Conservation (phyloP, 1,140 invertebrate genomes). For the Trissolcus basalis region DNA sequence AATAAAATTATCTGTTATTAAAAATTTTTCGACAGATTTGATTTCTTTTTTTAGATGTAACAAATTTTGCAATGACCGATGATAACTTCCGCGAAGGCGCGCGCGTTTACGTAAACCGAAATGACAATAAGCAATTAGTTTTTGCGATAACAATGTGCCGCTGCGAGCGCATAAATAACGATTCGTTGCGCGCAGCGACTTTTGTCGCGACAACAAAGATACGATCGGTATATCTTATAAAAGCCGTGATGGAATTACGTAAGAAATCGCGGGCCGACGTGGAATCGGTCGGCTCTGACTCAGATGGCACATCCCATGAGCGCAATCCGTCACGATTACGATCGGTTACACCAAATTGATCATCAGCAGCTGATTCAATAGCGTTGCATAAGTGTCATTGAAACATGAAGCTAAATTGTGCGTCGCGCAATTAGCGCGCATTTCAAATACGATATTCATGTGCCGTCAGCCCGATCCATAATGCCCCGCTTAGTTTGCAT, state of each 20-base stretch:
- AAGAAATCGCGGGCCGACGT: constrained; percentile 1
- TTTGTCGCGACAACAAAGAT: constrained; percentile 14
- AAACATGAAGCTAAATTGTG: constrained; percentile 22
- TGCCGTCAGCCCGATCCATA: no score
- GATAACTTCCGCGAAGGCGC: constrained; percentile 2
- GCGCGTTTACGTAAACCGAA: constrained; percentile 15
- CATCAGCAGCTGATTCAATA: constrained; percentile 52
- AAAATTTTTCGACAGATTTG: no score
- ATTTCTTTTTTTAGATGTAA: background rate
- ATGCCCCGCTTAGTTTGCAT: constrained; percentile 19
- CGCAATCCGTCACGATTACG: constrained; percentile 23
- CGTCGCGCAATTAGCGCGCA: constrained; percentile 28
- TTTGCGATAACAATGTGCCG: constrained; percentile 7
- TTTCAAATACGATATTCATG: constrained; percentile 28
- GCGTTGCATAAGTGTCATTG: constrained; percentile 53
- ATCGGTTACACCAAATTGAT: constrained; percentile 37
- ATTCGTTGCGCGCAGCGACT: background rate
- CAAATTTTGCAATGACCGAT: background rate
- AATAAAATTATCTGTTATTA: no score
- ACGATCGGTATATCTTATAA: constrained; percentile 15
- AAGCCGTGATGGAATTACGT: constrained; percentile 8
- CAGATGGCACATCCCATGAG: background rate
- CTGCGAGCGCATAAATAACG: constrained; percentile 24
- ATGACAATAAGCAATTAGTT: constrained; percentile 18
- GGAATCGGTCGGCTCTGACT: constrained; percentile 5